Percentiles rank a stretch among this genome's conserved stretches.
Conservation (phyloP, 2,888 invertebrate genomes). For the Colostygia pectinataria region DNA sequence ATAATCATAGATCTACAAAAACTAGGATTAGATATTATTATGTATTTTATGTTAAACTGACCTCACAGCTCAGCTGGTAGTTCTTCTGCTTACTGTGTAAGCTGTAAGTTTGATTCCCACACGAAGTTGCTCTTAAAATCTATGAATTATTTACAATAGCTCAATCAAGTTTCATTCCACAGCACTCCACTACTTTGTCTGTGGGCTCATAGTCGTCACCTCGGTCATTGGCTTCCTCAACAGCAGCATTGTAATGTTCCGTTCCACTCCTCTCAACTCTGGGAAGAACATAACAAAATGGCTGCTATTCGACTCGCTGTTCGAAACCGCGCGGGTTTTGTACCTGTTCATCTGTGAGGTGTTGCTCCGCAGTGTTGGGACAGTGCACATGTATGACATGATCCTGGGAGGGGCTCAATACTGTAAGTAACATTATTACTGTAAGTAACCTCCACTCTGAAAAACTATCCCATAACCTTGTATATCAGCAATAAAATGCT, state of each 20-base stretch:
- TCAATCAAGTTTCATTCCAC: slow-evolving; percentile 13
- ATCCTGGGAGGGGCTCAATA: slow-evolving; percentile 68
- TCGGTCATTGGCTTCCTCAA: slow-evolving; percentile 70
- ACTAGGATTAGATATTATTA: no score
- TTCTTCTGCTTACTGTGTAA: no score
- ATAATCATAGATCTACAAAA: neutral
- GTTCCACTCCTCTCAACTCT: slow-evolving; percentile 49
- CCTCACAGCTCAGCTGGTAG: no score
- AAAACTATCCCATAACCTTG: no score
- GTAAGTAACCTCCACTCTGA: no score
- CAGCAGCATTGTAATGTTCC: slow-evolving; percentile 64
- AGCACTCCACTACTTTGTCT: slow-evolving; percentile 70
- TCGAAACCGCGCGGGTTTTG: slow-evolving; percentile 69
- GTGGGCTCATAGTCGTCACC: slow-evolving; percentile 61
- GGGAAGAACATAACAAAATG: slow-evolving; percentile 67
- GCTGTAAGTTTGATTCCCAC: no score
- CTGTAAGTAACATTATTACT: no score
- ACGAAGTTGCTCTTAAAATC: no score
- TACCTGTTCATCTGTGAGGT: slow-evolving; percentile 70
- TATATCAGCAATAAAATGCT: no score
- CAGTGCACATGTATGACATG: slow-evolving; percentile 64
- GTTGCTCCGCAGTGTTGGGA: slow-evolving; percentile 60
- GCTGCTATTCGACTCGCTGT: slow-evolving; percentile 71
- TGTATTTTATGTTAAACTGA: no score
- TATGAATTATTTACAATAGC: no score